Evolutionary conservation across 2,113 vertebrate species (phyloP).

Genomic region (Notarius quadriscutis): DNA sequence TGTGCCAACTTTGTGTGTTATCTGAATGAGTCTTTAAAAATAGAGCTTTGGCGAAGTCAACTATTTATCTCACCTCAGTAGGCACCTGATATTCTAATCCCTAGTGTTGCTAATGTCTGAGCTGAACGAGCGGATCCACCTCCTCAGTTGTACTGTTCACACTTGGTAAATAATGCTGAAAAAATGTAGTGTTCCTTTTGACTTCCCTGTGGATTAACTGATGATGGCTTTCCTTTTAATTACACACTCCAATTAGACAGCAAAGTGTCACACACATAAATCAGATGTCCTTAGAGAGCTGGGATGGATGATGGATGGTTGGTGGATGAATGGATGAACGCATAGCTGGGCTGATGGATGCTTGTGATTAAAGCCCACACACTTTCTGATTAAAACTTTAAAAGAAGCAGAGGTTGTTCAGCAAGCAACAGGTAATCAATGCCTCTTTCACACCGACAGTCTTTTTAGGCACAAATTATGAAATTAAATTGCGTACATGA

Average conservation of each 20-base stretch:
- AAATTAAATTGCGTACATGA: conserved; percentile 10
- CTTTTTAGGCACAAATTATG: background rate
- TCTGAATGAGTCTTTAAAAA: background rate
- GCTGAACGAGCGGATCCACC: background rate
- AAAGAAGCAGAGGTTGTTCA: conserved; percentile 5
- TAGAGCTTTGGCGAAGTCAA: background rate
- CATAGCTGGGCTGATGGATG: conserved; percentile 26
- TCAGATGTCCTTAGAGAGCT: conserved; percentile 6
- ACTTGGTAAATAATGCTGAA: background rate
- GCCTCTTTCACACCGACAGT: background rate
- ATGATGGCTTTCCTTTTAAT: conserved; percentile 27
- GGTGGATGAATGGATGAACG: conserved; percentile 17
- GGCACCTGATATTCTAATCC: background rate
- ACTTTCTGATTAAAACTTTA: conserved; percentile 27
- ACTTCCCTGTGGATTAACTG: background rate
- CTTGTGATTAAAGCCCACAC: conserved; percentile 22
- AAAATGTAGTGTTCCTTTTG: background rate
- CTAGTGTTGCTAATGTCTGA: background rate
- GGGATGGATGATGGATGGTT: conserved; percentile 24
- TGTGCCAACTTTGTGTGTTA: background rate
- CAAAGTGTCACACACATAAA: conserved; percentile 39
- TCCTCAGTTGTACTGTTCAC: background rate
- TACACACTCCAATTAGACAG: conserved; percentile 29
- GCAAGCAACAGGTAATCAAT: conserved; percentile 9
- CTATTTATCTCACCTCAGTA: background rate